Base-by-base conservation (phyloP, 2,888 invertebrate species). In the Ephialtes manifestator region DNA sequence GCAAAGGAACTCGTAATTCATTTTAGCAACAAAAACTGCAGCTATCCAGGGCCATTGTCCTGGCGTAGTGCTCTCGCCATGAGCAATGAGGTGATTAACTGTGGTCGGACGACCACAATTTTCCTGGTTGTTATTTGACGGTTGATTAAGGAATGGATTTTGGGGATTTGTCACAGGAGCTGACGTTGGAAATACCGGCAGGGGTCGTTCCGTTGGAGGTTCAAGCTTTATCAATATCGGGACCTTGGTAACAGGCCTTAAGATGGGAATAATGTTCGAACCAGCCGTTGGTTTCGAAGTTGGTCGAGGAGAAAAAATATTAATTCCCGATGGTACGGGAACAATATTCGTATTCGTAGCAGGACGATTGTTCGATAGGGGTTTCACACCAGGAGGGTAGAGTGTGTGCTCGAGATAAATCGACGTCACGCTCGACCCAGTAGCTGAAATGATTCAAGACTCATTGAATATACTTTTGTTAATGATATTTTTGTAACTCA, bases 1-100 rank as follows among this genome's bases (percentile, higher is more conserved):
- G 68, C 94, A 95, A n/a, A 92, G 93, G 84, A 94, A 94, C 70
- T 94, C 90, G 10, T 93, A 87, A 7, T 95, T 80, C 0, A 88
- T 74, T 82, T 94, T 95, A 18, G 95, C 94, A 70, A 95, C 94
- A 89, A 96, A 97, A 39, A 97, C 95, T 0, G 96, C 96, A 0
- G 95, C 96, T 72, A 96, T 90, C 97, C 97, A 97, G 0, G 97
- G 97, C 96, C 96, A 96, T 24, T 96, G 95, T 1, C 92, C 93
- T n/a, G 88, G 91, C 0, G 53, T 78, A 24, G 94, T 92, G 0
- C 94, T 94, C 7, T 94, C 51, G 0, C 94, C 94, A 10, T 90
- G 90, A 3, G 90, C 87, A 7, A 94, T 89, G 48, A 94, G 86
- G 13, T 85, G 88, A 87, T 91, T 92, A 13, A 89, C 72, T 15